A percentile compares a stretch with the other conserved stretches of the same genome.
phyloP scores from a whole-genome alignment of 2,797 vertebrate genomes.

The Gorsachius magnificus region DNA sequence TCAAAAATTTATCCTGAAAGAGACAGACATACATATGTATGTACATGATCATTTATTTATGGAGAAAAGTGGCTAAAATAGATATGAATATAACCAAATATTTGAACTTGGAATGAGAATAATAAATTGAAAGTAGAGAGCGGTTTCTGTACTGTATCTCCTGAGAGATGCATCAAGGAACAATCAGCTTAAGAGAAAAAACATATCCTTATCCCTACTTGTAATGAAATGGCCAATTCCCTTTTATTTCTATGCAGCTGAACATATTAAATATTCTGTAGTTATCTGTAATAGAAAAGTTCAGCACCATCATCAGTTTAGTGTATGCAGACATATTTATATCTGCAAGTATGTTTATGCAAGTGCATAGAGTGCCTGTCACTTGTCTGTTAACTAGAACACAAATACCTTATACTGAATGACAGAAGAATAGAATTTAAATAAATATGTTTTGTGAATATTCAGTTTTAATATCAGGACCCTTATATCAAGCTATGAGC shows the following conservation, averaged over 20 bases:
- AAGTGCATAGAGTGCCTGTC: not conserved
- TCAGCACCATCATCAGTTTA: not conserved
- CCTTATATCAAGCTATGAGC: not conserved
- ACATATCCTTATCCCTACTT: not conserved
- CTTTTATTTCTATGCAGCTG: not conserved
- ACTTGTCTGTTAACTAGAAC: not conserved
- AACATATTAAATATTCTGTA: not conserved
- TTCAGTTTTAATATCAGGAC: not conserved
- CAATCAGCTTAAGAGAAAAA: not conserved
- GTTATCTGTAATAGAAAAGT: not conserved
- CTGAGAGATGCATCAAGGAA: not conserved
- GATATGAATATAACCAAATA: not conserved
- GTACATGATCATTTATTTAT: not conserved
- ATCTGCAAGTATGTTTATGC: not conserved
- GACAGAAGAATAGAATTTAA: conserved; percentile 2
- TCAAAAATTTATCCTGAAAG: not conserved
- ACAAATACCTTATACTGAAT: not conserved
- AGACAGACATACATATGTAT: not conserved
- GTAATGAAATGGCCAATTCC: not conserved
- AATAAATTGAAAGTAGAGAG: not conserved
- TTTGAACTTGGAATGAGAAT: not conserved
- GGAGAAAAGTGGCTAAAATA: not conserved
- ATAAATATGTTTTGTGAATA: not conserved
- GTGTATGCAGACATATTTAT: not conserved
- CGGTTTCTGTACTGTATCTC: not conserved